Evolutionary conservation across 2,888 invertebrate species (phyloP).

Genomic region (Tenodera sinensis): DNA sequence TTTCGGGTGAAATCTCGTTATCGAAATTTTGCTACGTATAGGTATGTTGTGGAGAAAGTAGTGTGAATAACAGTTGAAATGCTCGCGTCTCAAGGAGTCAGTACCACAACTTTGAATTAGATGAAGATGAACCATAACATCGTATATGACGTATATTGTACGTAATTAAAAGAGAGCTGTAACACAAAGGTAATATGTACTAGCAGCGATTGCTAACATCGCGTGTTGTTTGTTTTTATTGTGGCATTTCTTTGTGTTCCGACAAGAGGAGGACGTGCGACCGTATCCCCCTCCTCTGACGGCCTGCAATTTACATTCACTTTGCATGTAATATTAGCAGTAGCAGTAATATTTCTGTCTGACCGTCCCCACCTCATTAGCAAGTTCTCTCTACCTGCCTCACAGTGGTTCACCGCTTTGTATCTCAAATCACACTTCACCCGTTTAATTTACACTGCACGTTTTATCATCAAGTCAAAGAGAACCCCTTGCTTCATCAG

Average conservation of each 20-base stretch:
- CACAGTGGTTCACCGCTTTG: background rate
- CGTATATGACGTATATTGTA: no score
- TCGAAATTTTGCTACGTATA: no score
- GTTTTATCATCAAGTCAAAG: background rate
- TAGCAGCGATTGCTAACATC: background rate
- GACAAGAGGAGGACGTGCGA: background rate
- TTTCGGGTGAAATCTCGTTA: no score
- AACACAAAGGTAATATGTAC: background rate
- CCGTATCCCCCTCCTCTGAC: no score
- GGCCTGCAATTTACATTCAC: background rate
- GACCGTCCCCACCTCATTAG: background rate
- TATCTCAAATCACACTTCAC: background rate
- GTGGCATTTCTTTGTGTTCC: background rate
- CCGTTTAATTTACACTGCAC: background rate
- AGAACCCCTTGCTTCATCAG: no score
- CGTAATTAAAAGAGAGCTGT: background rate
- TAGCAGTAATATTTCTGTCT: background rate
- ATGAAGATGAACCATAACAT: no score
- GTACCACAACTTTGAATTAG: no score
- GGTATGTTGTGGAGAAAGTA: no score
- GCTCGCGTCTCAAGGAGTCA: no score
- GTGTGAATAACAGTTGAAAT: no score
- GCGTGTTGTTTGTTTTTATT: background rate
- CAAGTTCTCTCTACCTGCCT: background rate
- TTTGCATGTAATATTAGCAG: background rate